A percentile compares a stretch with the other conserved stretches of the same genome.
Conservation (phyloP, 1,140 invertebrate species). For the Solen grandis region DNA sequence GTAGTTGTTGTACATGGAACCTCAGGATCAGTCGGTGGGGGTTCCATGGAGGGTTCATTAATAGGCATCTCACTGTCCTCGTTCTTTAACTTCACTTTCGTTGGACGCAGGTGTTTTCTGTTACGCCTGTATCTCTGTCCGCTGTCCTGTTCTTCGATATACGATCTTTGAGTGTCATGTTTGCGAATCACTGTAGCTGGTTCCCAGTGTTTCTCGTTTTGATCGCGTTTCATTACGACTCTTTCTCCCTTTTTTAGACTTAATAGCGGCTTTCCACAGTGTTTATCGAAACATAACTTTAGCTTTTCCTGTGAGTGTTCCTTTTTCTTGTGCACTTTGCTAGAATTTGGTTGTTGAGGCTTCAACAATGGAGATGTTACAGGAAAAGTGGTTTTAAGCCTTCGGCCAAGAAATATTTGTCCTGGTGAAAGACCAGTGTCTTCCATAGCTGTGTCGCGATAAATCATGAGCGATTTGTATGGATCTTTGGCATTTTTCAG, state of each 20-base stretch:
- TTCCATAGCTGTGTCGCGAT: constrained; percentile 29
- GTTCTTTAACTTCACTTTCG: background rate
- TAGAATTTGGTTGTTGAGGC: background rate
- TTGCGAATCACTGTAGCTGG: constrained; percentile 10
- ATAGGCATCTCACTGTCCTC: background rate
- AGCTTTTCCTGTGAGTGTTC: background rate
- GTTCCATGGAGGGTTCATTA: background rate
- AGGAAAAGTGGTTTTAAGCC: constrained; percentile 22
- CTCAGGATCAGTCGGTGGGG: background rate
- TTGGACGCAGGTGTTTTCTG: constrained; percentile 19
- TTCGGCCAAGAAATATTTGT: constrained; percentile 15
- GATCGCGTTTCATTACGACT: constrained; percentile 19
- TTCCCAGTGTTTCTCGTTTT: constrained; percentile 7
- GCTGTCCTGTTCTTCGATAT: constrained; percentile 10
- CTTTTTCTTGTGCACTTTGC: background rate
- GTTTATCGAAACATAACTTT: background rate
- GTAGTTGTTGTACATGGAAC: background rate
- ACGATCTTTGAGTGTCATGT: constrained; percentile 31
- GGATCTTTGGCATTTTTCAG: constrained; percentile 42
- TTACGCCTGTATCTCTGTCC: constrained; percentile 10
- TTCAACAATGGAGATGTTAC: constrained; percentile 12
- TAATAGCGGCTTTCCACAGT: background rate
- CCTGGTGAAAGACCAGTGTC: constrained; percentile 9
- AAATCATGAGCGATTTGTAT: constrained; percentile 26
- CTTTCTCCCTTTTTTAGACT: background rate